phyloP scores from a whole-genome alignment of 1,140 invertebrate genomes.

The Nasonia giraulti region DNA sequence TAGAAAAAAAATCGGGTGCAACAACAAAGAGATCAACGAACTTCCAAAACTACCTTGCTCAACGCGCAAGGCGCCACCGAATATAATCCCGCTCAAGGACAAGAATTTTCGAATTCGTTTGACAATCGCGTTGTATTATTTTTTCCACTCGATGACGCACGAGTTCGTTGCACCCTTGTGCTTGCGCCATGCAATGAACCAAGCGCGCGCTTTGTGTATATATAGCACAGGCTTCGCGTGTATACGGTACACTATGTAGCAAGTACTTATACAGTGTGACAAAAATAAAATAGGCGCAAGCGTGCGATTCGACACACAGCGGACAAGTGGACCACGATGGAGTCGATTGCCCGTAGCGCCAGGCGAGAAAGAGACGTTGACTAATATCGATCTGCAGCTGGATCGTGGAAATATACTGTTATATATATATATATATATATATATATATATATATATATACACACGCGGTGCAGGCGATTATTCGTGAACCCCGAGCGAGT shows the following conservation, averaged over 20 bases:
- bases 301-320: conserved; percentile 22
- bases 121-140: background rate
- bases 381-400: background rate
- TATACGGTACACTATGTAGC: background rate
- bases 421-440: no score
- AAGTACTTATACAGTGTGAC: conserved; percentile 16
- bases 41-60: background rate
- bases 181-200: conserved; percentile 33
- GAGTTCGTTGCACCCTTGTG: conserved; percentile 45
- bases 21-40: background rate
- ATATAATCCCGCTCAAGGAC: background rate
- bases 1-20: no score
- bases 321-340: conserved; percentile 2
- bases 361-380: background rate
- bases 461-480: background rate
- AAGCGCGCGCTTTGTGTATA: background rate
- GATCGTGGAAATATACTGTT: no score
- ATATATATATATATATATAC: no score
- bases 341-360: background rate
- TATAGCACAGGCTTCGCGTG: background rate
- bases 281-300: conserved; percentile 23
- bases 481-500: background rate
- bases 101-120: background rate
- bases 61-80: background rate
- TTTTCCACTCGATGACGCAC: conserved; percentile 21